Evolutionary conservation across 2,797 vertebrate genomes (phyloP), one percentile per base, ranked within the genome.

Genomic region (Myiotriccus ornatus): DNA sequence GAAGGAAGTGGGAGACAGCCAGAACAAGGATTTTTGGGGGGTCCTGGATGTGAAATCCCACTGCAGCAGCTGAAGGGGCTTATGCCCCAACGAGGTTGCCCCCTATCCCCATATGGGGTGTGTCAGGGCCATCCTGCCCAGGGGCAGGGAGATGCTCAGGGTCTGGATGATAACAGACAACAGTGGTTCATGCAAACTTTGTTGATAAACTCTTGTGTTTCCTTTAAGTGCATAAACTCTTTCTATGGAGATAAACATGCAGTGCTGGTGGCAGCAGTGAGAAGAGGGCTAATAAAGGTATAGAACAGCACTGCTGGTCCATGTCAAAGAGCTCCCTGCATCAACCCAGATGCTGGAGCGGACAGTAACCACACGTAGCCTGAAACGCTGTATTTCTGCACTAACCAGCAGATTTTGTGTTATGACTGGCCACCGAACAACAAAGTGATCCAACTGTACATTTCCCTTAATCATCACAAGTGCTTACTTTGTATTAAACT

Each of bases 391-490:
- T 2, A 32, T 86, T 96, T 96, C 90, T 96, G 94, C 95, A 79
- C 62, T 57, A 50, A 82, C 44, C 86, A 97, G 95, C 95, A 95
- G 20, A 91, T 96, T 96, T 84, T 81, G n/a, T 97, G 94, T 96
- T 97, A 95, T 97, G 91, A 95, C 96, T 97, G 95, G 95, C 95
- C 93, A 94, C 89, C 0, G 46, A 95, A 90, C 94, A 94, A 77
- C 90, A 84, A 60, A 96, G 80, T 6, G 5, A 93, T 95, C 95
- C 95, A 96, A 82, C 87, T 75, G 39, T 25, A 69, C 84, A 19
- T 95, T 95, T 95, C 90, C 95, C 93, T 94, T 93, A 93, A 97
- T 96, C 94, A 95, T 94, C 74, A 10, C 93, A 71, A 94, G 84
- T 74, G 91, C 95, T 97, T 96, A 67, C 85, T 95, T 91, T 96